These are phyloP conservation scores for Caenorhabditis inopinata DNA, from an alignment of 1,140 invertebrate species.

Conservation along the genomic window DNA sequence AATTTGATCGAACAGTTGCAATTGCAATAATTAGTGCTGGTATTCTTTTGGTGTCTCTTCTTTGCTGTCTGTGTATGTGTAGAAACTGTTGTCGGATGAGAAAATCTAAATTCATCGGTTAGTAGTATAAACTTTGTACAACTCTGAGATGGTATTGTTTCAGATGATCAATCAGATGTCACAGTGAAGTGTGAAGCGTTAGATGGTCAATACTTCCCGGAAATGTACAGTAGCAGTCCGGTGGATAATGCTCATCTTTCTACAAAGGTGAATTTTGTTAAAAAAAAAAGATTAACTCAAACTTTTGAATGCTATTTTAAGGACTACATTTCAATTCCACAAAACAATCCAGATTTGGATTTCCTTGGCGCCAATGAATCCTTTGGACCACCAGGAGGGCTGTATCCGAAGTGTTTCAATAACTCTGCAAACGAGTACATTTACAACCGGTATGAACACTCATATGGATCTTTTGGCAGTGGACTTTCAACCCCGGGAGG, in stretches of 20 bases:
- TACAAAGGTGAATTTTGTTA: too few species aligned
- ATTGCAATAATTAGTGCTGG: slow-evolving; percentile 31
- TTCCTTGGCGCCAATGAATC: slow-evolving; percentile 50
- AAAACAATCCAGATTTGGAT: slow-evolving; percentile 60
- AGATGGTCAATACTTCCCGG: slow-evolving; percentile 53
- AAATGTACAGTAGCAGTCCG: slow-evolving; percentile 48
- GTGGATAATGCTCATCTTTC: slow-evolving; percentile 44
- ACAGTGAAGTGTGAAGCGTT: slow-evolving; percentile 55
- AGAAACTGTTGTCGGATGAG: slow-evolving; percentile 2
- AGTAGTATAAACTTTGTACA: not conserved
- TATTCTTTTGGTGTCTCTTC: slow-evolving; percentile 33
- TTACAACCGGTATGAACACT: slow-evolving; percentile 45
- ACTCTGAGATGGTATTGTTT: not conserved
- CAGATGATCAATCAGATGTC: slow-evolving; percentile 54
- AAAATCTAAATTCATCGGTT: slow-evolving; percentile 38
- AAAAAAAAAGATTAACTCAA: not conserved
- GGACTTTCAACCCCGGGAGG: slow-evolving; percentile 41
- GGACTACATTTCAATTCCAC: slow-evolving; percentile 61
- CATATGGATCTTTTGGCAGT: slow-evolving; percentile 50
- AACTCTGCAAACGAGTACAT: slow-evolving; percentile 37
- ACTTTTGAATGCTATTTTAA: slow-evolving; percentile 27
- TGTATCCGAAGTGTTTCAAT: slow-evolving; percentile 45
- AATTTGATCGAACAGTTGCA: slow-evolving; percentile 4
- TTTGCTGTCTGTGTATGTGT: slow-evolving; percentile 36
- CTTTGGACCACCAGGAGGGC: slow-evolving; percentile 9